Evolutionary conservation across 2,113 vertebrate species (phyloP).

Genomic region (Mola mola): DNA sequence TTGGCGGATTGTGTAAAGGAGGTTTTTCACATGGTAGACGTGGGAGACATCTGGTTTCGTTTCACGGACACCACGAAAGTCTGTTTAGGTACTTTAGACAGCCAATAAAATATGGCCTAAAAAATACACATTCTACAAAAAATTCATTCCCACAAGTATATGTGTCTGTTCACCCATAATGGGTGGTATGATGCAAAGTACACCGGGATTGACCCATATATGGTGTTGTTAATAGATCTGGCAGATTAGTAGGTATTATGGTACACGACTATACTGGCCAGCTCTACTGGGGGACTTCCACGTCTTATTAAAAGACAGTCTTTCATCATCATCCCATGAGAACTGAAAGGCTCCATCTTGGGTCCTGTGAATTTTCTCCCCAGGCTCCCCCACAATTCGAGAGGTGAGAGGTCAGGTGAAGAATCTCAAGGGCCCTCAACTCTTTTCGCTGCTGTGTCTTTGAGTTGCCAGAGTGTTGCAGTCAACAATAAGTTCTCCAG

Average conservation of each 20-base stretch:
- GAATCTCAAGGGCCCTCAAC: constrained; percentile 66
- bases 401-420: constrained; percentile 68
- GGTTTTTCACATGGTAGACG: constrained; percentile 8
- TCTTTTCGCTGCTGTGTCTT: constrained; percentile 50
- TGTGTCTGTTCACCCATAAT: constrained; percentile 14
- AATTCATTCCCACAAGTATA: not conserved
- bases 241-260: constrained; percentile 52
- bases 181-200: constrained; percentile 1
- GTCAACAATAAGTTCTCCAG: constrained; percentile 72
- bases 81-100: not conserved
- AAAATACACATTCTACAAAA: not conserved
- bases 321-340: constrained; percentile 21
- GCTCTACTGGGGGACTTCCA: constrained; percentile 5
- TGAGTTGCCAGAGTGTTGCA: constrained; percentile 66
- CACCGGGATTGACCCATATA: constrained; percentile 40
- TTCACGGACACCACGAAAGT: constrained; percentile 10
- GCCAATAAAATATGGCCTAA: constrained; percentile 15
- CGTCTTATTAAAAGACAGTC: not conserved
- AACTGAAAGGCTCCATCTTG: constrained; percentile 24
- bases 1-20: constrained; percentile 17
- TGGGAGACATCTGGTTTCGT: constrained; percentile 33
- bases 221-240: constrained; percentile 46
- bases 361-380: constrained; percentile 48
- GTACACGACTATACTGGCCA: constrained; percentile 12
- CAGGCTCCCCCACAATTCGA: constrained; percentile 41